A percentile compares a stretch with the other conserved stretches of the same genome.
Evolutionary conservation across 2,113 vertebrate genomes (phyloP).

Genomic region (Dasypus novemcinctus): DNA sequence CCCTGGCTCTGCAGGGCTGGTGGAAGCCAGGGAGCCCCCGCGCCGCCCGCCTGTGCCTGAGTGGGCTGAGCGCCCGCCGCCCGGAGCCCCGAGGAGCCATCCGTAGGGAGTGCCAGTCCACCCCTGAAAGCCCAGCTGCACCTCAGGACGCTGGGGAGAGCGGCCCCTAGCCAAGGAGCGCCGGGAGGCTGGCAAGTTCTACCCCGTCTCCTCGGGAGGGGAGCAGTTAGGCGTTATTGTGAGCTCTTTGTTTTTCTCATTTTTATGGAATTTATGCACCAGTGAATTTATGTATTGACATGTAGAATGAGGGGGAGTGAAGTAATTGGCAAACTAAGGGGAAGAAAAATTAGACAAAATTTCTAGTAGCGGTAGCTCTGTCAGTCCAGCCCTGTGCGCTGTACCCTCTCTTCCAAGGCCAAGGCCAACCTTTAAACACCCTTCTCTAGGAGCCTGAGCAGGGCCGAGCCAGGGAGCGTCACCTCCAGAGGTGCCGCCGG

Average conservation of each 20-base stretch:
- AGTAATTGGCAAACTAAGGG: neutral
- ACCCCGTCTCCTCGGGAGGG: fast-evolving
- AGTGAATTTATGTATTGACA: neutral
- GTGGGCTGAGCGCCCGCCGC: fast-evolving
- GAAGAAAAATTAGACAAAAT: neutral
- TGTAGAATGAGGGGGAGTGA: neutral
- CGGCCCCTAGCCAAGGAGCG: fast-evolving
- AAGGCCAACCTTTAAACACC: fast-evolving
- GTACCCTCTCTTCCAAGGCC: neutral
- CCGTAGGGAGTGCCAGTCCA: neutral
- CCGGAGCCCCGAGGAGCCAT: neutral
- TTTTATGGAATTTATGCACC: neutral
- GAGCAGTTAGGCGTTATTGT: fast-evolving
- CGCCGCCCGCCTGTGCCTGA: fast-evolving
- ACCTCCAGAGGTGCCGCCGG: neutral
- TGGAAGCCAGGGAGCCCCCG: neutral
- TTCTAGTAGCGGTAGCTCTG: neutral
- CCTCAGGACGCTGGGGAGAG: too few relatives aligned
- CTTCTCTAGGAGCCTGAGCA: too few relatives aligned
- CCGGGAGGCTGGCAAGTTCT: fast-evolving
- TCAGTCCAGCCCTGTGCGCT: fast-evolving
- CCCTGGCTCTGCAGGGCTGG: fast-evolving
- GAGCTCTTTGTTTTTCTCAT: neutral
- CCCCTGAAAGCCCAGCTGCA: fast-evolving
- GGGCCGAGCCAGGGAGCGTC: fast-evolving